Evolutionary conservation across 2,797 vertebrate species (phyloP), one percentile per base, ranked within the genome.

Genomic region (Rhadinocentrus ornatus): DNA sequence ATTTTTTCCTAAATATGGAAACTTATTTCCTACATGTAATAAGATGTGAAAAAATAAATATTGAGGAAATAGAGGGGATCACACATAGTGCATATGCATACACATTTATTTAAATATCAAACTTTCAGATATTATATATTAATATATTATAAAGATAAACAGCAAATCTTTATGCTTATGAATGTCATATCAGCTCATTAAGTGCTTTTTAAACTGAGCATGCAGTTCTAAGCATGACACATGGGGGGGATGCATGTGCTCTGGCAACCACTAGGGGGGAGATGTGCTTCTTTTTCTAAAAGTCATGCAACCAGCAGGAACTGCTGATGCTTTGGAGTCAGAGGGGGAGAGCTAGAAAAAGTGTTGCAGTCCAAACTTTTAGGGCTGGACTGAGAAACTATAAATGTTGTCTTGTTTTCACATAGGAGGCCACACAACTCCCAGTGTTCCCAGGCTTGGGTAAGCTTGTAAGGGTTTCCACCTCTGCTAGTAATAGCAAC

Each of bases 201-300:
- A 24, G 4, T 26, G 4, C 10, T 59, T 6, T 34, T 29, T 24
- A 18, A 35, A 44, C 15, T 46, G 11, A 58, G 56, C 2, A 26
- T 70, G 65, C 39, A 65, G 34, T 27, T 71, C 7, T 31, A 1
- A 18, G 26, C 5, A 26, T 60, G 24, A 37, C 34, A 27, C 6
- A 26, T 27, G 27, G 54, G 12, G 12, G 34, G 29, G 56, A 1
- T 85, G 81, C 71, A 81, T 63, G 13, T 54, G 12, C 69, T n/a
- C 26, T 0, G 0, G 7, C 35, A 15, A 52, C 93, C 94, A 94
- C 91, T 72, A 92, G 93, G 89, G 89, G 92, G 94, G 83, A 80
- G 86, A 1, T 86, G 54, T 88, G 87, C 73, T 86, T 86, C 82
- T 73, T 20, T 4, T 3, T 46, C 24, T 56, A 24, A 3, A 1